Conservation (phyloP, 2,888 invertebrate genomes). For the Drosophila bunnanda region DNA sequence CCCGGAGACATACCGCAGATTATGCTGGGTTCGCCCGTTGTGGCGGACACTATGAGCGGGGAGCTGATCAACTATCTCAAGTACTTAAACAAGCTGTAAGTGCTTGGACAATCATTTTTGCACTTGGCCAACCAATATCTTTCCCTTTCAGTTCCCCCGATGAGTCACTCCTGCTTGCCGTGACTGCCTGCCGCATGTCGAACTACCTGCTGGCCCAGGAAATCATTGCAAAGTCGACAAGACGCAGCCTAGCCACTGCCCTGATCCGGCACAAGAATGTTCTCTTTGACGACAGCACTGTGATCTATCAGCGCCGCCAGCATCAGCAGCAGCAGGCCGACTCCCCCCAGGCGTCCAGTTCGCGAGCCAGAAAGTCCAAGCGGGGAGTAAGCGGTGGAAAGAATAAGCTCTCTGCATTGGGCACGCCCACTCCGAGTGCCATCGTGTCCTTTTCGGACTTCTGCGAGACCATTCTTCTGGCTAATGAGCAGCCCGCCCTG, state of each 20-base stretch:
- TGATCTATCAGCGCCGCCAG: conserved; percentile 68
- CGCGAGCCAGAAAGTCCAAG: conserved; percentile 36
- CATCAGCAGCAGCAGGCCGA: conserved; percentile 54
- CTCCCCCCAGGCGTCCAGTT: conserved; percentile 16
- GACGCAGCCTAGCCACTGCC: conserved; percentile 78
- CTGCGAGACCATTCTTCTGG: conserved; percentile 82
- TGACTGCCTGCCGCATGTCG: conserved; percentile 83
- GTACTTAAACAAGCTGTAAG: conserved; percentile 74
- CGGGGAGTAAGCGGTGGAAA: conserved; percentile 24
- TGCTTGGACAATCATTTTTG: background rate
- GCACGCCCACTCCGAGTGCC: conserved; percentile 51
- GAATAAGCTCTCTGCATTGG: conserved; percentile 30
- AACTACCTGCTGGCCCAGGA: conserved; percentile 82
- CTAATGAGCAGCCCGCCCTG: conserved; percentile 75
- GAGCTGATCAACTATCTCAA: conserved; percentile 82
- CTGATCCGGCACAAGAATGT: conserved; percentile 83
- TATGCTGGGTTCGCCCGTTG: conserved; percentile 82
- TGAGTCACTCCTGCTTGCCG: conserved; percentile 80
- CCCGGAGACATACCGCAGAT: conserved; percentile 81
- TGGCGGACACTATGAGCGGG: conserved; percentile 82
- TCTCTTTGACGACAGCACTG: conserved; percentile 82
- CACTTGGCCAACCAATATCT: background rate
- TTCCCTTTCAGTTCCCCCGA: conserved; percentile 65
- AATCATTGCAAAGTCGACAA: conserved; percentile 70
- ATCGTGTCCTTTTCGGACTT: conserved; percentile 83